Base-by-base conservation (phyloP, 2,113 vertebrate genomes). In the Fregata magnificens region DNA sequence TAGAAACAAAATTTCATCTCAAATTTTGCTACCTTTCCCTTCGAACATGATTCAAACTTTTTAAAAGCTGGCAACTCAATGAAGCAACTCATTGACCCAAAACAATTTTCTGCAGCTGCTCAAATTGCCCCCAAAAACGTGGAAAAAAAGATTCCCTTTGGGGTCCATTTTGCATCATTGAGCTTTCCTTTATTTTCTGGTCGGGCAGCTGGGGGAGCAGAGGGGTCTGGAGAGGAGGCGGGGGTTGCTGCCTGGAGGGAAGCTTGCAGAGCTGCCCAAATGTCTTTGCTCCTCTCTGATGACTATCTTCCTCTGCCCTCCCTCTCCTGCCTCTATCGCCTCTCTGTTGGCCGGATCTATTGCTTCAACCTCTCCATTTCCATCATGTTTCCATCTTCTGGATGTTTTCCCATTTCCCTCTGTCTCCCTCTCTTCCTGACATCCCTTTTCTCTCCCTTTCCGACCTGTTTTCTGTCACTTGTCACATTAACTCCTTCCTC, bases 11-110 rank as follows among this genome's bases (percentile, higher is more conserved):
- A 71, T 80, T 38, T n/a, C 22, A 1, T 6, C 58, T 45, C 61
- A 6, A 2, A 5, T 44, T 38, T 72, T 69, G 58, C 44, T 56
- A 8, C 55, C 21, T 58, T 36, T 40, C 50, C 55, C 67, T 82
- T 73, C 5, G 0, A 0, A 6, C 6, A 0, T 0, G 12, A 4
- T n/a, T 69, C 55, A 29, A 21, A 25, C 36, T 5, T 38, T 28
- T n/a, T 3, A 31, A 49, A 62, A 86, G 26, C 24, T 1, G 2
- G 3, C 18, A 34, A 4, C 62, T 62, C 76, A 6, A 2, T 2
- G 34, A 12, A 42, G 42, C 32, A 7, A 2, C 69, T 80, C 29
- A 0, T 16, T 3, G 0, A 7, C 40, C 61, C 3, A 0, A 3
- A 47, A 13, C 19, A 0, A 1, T 25, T 84, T 47, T 13, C 45